Evolutionary conservation across 2,113 vertebrate genomes (phyloP), one percentile per base, ranked within the genome.

Genomic region (Mormoops blainvillei): DNA sequence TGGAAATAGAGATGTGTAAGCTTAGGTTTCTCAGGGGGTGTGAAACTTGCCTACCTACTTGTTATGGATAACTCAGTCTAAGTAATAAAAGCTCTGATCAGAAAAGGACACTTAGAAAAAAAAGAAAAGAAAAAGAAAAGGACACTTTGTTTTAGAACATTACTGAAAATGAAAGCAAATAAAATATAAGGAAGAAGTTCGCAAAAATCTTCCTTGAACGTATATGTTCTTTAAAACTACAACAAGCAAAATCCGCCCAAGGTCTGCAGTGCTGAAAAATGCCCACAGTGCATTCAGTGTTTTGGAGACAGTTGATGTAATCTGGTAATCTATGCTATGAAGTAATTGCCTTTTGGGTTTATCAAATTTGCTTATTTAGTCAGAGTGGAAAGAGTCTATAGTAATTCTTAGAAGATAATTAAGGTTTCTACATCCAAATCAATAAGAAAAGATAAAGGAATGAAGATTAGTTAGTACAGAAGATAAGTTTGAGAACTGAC

Each of bases 381-480:
- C 67, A 86, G 82, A 31, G 86, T 54, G 41, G 22, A 78, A 84
- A 91, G 45, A 85, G 36, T 80, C 45, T 90, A 43, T 14, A 77
- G n/a, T n/a, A 87, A 85, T 43, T 16, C 38, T 92, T 74, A 91
- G 38, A 58, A 93, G 61, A 48, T 54, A 92, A 85, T 67, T 45
- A 68, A 54, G 11, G 5, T 85, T 74, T 82, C 26, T 73, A 26
- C 10, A 68, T 33, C 28, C 10, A 7, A 78, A 92, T 94, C 89
- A 82, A 93, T 82, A 82, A 58, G 5, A 41, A 91, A 77, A 92
- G 87, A 92, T 95, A 94, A 95, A 65, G 20, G 52, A 90, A 68
- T 14, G 45, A 4, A n/a, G 26, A 48, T 48, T 31, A 71, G 43
- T 43, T 83, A 8, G 63, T 77, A 93, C 11, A 85, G 67, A 82